phyloP scores from a whole-genome alignment of 2,113 vertebrate species.

The Ammodytes dubius region DNA sequence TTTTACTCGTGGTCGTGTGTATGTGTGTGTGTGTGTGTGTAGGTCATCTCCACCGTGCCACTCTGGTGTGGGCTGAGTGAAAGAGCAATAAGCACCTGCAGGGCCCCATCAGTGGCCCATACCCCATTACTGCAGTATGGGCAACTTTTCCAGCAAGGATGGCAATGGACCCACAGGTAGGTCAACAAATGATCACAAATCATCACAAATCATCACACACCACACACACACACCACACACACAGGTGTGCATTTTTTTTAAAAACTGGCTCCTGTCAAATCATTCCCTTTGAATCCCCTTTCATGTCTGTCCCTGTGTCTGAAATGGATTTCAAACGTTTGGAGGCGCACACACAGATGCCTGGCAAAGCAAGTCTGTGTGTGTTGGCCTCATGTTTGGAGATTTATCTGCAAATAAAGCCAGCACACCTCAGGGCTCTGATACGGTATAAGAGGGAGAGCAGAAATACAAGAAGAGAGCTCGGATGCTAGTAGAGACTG shows the following conservation, averaged over 20 bases:
- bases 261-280: neutral
- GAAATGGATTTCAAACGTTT: conserved; percentile 38
- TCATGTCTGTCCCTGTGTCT: conserved; percentile 6
- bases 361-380: neutral
- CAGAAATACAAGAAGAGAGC: neutral
- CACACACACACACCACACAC: neutral
- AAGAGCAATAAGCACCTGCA: conserved; percentile 58
- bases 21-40: conserved; percentile 28
- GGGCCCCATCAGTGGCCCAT: conserved; percentile 49
- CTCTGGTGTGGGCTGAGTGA: conserved; percentile 43
- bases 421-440: conserved; percentile 16
- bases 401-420: conserved; percentile 6
- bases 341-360: neutral
- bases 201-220: conserved; percentile 4
- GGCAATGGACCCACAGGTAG: conserved; percentile 80
- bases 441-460: neutral
- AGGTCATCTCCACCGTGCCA: conserved; percentile 47
- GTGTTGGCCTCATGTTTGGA: conserved; percentile 3
- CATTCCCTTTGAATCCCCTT: conserved; percentile 19
- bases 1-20: conserved; percentile 16
- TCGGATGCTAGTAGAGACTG: neutral
- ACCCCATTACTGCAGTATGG: conserved; percentile 76
- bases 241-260: neutral
- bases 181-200: conserved; percentile 6
- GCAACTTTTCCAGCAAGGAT: conserved; percentile 84